Evolutionary conservation across 2,888 invertebrate genomes (phyloP).

Genomic region (Drosophila mimetica): DNA sequence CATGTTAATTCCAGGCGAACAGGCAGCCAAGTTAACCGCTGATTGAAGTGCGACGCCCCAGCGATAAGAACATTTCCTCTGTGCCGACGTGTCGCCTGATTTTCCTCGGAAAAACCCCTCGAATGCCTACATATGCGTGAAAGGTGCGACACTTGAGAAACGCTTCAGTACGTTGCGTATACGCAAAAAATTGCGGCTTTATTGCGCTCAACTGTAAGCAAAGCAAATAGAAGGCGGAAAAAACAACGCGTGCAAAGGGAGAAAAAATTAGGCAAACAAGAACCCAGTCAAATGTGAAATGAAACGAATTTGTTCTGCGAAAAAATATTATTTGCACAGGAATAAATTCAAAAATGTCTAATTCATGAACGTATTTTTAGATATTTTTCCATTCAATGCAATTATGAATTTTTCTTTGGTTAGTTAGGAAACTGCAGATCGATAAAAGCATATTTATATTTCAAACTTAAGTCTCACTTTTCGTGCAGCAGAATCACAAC

Average conservation of each 20-base stretch:
- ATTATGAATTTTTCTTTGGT: neutral
- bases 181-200: slow-evolving; percentile 60
- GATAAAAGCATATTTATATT: neutral
- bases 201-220: slow-evolving; percentile 42
- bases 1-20: slow-evolving; percentile 76
- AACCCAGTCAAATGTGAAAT: slow-evolving; percentile 47
- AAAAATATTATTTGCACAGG: slow-evolving; percentile 34
- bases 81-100: slow-evolving; percentile 54
- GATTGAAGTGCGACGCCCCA: slow-evolving; percentile 75
- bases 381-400: neutral
- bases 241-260: slow-evolving; percentile 15
- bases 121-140: slow-evolving; percentile 64
- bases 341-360: slow-evolving; percentile 15
- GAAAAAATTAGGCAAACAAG: slow-evolving; percentile 33
- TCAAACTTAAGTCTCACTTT: neutral
- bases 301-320: slow-evolving; percentile 35
- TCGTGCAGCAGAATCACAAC: neutral
- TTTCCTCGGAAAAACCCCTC: slow-evolving; percentile 65
- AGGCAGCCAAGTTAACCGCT: slow-evolving; percentile 53
- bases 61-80: slow-evolving; percentile 72
- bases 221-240: slow-evolving; percentile 25
- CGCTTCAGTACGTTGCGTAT: slow-evolving; percentile 29
- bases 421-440: neutral
- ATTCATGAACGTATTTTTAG: slow-evolving; percentile 9
- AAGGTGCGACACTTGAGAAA: slow-evolving; percentile 69